Evolutionary conservation across 2,113 vertebrate genomes (phyloP).

Genomic region (Nothoprocta pentlandii): DNA sequence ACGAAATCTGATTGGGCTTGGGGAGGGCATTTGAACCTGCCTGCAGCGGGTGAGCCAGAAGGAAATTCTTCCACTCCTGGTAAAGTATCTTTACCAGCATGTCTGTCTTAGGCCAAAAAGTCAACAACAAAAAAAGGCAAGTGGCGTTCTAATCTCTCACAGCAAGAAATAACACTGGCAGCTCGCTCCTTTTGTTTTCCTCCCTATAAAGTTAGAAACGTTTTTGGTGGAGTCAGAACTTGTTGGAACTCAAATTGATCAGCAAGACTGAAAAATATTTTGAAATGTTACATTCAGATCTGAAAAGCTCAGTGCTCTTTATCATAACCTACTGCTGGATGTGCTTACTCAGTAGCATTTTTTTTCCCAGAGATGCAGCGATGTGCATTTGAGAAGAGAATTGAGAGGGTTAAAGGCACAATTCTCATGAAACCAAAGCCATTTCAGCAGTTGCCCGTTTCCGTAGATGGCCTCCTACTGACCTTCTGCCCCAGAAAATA

Average conservation of each 20-base stretch:
- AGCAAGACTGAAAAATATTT: slow-evolving; percentile 71
- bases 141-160: background rate
- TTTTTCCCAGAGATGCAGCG: slow-evolving; percentile 66
- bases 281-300: slow-evolving; percentile 64
- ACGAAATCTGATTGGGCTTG: slow-evolving; percentile 66
- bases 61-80: slow-evolving; percentile 68
- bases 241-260: slow-evolving; percentile 74
- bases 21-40: slow-evolving; percentile 67
- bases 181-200: slow-evolving; percentile 33
- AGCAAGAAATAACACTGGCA: slow-evolving; percentile 69
- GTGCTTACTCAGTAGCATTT: slow-evolving; percentile 58
- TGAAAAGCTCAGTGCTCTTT: slow-evolving; percentile 71
- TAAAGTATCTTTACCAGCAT: slow-evolving; percentile 72
- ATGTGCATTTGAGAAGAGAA: slow-evolving; percentile 75
- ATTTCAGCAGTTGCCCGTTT: slow-evolving; percentile 69
- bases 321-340: slow-evolving; percentile 67
- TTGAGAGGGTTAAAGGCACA: slow-evolving; percentile 72
- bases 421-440: slow-evolving; percentile 64
- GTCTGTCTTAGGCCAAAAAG: slow-evolving; percentile 67
- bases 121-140: slow-evolving; percentile 48
- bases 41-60: slow-evolving; percentile 69
- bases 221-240: slow-evolving; percentile 74
- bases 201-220: slow-evolving; percentile 63
- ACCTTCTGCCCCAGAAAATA: slow-evolving; percentile 70
- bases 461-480: slow-evolving; percentile 69